A percentile compares a stretch with the other conserved stretches of the same genome.
phyloP scores from a whole-genome alignment of 2,888 invertebrate species.

The Dolichopus griseipennis region DNA sequence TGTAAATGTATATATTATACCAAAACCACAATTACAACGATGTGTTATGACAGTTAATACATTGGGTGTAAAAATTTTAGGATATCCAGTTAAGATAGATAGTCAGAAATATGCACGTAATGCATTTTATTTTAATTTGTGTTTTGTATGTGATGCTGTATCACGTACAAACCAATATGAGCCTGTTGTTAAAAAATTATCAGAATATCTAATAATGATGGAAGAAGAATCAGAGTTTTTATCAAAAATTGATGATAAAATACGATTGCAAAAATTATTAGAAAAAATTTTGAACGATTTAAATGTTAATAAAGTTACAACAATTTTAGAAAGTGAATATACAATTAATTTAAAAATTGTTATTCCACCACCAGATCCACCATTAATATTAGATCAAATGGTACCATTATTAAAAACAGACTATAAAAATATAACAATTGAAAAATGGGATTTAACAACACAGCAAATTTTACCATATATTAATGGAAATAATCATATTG shows the following conservation, averaged over 20 bases:
- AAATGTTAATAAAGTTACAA: conserved; percentile 69
- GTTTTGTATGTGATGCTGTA: conserved; percentile 86
- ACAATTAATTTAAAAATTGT: conserved; percentile 86
- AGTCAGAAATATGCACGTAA: conserved; percentile 84
- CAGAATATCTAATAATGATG: conserved; percentile 81
- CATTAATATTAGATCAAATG: conserved; percentile 74
- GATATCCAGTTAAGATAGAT: conserved; percentile 80
- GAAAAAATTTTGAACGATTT: conserved; percentile 71
- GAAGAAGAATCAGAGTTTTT: conserved; percentile 81
- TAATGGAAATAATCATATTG: conserved; percentile 86
- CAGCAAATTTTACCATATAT: conserved; percentile 84
- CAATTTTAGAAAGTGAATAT: conserved; percentile 69
- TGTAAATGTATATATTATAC: conserved; percentile 89
- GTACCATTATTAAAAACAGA: conserved; percentile 74
- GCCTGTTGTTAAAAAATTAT: conserved; percentile 86
- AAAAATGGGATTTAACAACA: conserved; percentile 90
- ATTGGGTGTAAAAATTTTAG: conserved; percentile 77
- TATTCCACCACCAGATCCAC: conserved; percentile 70
- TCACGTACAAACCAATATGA: conserved; percentile 88
- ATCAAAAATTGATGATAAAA: conserved; percentile 58
- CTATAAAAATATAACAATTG: conserved; percentile 53
- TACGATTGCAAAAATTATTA: conserved; percentile 64
- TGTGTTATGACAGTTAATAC: conserved; percentile 81
- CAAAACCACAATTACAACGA: conserved; percentile 82
- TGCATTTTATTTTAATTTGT: conserved; percentile 90